These are phyloP conservation scores for Megamerina dolium DNA, from an alignment of 2,888 invertebrate genomes.

Conservation along the genomic window DNA sequence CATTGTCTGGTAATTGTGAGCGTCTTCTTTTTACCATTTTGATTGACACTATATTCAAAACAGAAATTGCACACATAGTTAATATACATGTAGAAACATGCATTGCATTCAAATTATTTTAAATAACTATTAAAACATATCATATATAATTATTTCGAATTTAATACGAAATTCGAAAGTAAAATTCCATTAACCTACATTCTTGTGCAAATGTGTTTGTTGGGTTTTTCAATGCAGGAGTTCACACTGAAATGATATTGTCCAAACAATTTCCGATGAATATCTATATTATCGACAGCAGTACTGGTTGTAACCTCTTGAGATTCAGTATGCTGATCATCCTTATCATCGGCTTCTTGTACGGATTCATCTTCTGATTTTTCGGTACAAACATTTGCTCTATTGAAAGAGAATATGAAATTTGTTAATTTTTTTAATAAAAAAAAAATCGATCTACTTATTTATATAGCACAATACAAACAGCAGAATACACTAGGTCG, in stretches of 20 bases:
- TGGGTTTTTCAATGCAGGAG: constrained; percentile 47
- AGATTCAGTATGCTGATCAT: constrained; percentile 9
- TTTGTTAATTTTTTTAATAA: no score
- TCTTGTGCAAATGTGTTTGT: constrained; percentile 47
- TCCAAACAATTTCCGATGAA: no score
- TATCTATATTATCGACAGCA: no score
- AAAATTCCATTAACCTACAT: constrained; percentile 40
- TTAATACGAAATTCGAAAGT: no score
- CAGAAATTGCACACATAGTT: no score
- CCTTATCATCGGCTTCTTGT: constrained; percentile 26
- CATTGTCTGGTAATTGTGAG: constrained; percentile 60
- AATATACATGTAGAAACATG: not conserved
- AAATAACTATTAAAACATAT: not conserved
- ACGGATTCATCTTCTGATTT: constrained; percentile 50
- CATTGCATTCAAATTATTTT: not conserved
- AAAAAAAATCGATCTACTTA: no score
- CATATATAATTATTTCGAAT: no score
- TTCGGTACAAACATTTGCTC: constrained; percentile 60
- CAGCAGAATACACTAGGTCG: no score
- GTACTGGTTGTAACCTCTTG: constrained; percentile 25
- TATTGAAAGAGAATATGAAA: constrained; percentile 39
- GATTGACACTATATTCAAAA: constrained; percentile 49
- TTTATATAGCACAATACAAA: no score
- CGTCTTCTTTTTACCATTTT: constrained; percentile 57
- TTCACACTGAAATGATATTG: constrained; percentile 47